Evolutionary conservation across 2,797 vertebrate species (phyloP).

Genomic region (Amazona finschi): DNA sequence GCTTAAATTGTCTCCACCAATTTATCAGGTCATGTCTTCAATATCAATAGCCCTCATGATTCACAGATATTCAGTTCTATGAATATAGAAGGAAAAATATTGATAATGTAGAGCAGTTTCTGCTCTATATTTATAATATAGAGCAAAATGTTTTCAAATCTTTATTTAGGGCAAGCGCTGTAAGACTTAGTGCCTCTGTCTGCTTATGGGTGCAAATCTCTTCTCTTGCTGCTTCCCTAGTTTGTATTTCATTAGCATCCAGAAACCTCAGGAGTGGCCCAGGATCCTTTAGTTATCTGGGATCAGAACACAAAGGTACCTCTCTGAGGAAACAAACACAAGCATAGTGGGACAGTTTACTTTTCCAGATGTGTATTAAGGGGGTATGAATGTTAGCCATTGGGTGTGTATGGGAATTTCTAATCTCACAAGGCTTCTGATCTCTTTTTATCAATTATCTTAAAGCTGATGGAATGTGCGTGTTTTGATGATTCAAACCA

Average conservation of each 20-base stretch:
- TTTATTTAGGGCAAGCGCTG: background rate
- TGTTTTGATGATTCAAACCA: background rate
- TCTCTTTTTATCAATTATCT: background rate
- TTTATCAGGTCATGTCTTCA: background rate
- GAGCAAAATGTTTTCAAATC: background rate
- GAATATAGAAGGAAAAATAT: background rate
- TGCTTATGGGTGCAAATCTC: background rate
- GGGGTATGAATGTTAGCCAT: background rate
- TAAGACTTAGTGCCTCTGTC: background rate
- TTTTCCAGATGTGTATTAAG: background rate
- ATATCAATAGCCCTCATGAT: background rate
- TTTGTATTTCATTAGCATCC: background rate
- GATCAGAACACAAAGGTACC: rapidly evolving
- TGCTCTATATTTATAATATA: background rate
- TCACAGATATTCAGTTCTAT: background rate
- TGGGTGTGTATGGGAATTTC: rapidly evolving
- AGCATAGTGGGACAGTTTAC: background rate
- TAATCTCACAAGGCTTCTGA: background rate
- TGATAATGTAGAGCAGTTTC: background rate
- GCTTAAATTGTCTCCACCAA: background rate
- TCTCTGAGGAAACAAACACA: background rate
- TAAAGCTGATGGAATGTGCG: background rate
- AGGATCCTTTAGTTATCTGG: background rate
- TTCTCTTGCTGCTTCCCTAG: background rate
- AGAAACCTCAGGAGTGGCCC: background rate